Base-by-base conservation (phyloP, 2,797 vertebrate genomes). In the Labeo calbasu region DNA sequence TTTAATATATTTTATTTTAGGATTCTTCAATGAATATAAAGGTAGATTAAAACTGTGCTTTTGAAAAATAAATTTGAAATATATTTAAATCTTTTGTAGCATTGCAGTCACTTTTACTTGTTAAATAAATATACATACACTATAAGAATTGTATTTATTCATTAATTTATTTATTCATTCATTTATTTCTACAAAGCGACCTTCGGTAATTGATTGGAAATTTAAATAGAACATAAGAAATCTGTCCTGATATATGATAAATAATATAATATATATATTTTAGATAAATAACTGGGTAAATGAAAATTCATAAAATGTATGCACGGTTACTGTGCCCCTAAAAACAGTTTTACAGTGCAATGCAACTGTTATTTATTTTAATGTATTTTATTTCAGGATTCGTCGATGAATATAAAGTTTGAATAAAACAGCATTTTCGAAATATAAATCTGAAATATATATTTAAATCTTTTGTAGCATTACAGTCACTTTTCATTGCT, bases 241-340 rank as follows among this genome's bases (percentile, higher is more conserved):
- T 36, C 32, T 36, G 21, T 21, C 36, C 21, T 69, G 2, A 70
- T 70, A 48, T 17, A 17, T 63, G 14, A 28, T 28, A 28, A 65
- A 32, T 65, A 9, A 66, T 65, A 17, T 4, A 36, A 36, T 36
- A 36, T 5, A 36, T 57, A 4, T 3, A 57, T n/a, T 57, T n/a
- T 57, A 57, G 14, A 75, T 55, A 5, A 75, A 57, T 57, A 57
- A 76, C 19, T n/a, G 51, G 51, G 19, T 76, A 14, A 53, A 73
- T 53, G 32, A 21, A 46, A 48, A 7, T 15, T 48, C 43, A 70
- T 23, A 48, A 48, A 3, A 48, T 50, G 2, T 25, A 71, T 25
- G 14, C 46, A 71, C 23, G 13, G 7, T 71, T 48, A 23, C 0
- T 48, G 40, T 7, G 3, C 13, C 21, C n/a, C 43, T 71, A 71